Percentiles rank a stretch among this genome's conserved stretches.
Evolutionary conservation across 2,113 vertebrate species (phyloP).

Genomic region (Oryzias celebensis): DNA sequence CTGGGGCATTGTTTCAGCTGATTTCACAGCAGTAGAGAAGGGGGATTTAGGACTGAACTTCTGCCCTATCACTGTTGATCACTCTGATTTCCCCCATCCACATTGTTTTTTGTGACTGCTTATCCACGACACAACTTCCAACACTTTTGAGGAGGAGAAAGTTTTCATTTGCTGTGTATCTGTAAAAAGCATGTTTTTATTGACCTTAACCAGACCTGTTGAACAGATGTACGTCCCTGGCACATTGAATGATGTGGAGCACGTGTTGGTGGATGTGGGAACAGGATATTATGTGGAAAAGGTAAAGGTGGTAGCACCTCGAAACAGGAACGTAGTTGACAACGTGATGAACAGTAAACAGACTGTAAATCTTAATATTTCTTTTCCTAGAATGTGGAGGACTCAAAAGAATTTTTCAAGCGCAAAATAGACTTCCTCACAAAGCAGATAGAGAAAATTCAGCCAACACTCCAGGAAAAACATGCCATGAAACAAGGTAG

Average conservation of each 20-base stretch:
- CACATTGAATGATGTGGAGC: conserved; percentile 84
- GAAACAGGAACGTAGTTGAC: too few species aligned
- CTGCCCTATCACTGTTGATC: too few species aligned
- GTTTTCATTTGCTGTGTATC: neutral
- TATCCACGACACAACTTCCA: too few species aligned
- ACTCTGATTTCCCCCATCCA: too few species aligned
- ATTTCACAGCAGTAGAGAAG: too few species aligned
- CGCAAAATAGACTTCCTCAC: conserved; percentile 93
- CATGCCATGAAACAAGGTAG: conserved; percentile 91
- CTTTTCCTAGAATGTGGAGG: conserved; percentile 78
- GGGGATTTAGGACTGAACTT: too few species aligned
- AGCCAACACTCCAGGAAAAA: conserved; percentile 91
- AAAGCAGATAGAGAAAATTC: conserved; percentile 95
- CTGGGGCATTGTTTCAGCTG: too few species aligned
- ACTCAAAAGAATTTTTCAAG: conserved; percentile 89
- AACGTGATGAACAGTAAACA: too few species aligned
- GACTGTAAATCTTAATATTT: neutral
- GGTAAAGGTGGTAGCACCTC: conserved; percentile 61
- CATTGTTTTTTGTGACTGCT: too few species aligned
- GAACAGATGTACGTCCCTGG: conserved; percentile 93
- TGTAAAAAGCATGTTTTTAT: neutral
- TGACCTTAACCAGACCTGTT: conserved; percentile 71
- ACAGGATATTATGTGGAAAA: conserved; percentile 96
- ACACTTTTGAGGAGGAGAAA: too few species aligned
- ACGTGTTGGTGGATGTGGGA: conserved; percentile 87